Base-by-base conservation (phyloP, 2,797 vertebrate genomes). In the Otolemur crassicaudatus region DNA sequence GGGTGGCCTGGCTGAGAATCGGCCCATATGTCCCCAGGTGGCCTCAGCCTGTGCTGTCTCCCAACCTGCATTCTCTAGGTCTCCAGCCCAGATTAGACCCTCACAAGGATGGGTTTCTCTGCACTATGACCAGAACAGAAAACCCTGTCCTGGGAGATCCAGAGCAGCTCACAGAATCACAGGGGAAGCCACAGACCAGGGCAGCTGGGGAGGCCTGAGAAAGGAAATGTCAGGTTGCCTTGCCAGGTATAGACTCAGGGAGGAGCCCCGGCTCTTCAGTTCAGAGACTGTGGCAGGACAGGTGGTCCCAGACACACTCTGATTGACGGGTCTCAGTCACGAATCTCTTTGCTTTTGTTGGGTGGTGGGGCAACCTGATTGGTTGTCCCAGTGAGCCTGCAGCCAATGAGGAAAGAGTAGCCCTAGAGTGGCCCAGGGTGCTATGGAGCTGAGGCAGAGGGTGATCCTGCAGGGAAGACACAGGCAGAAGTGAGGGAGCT, bases 1-100 rank as follows among this genome's bases (percentile, higher is more conserved):
- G 87, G 19, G 25, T n/a, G 1, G 12, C 17, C 14, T 0, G 12
- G 49, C 0, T 0, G 40, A 4, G 17, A 10, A 7, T 5, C 11
- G 7, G 4, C 25, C n/a, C 27, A 0, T 8, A 10, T 7, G 6
- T 11, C 56, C 1, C 1, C 60, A 0, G 13, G 17, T 0, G 6
- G 2, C 43, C 89, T 23, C 40, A 20, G 10, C 60, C 43, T 84
- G 27, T 29, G 37, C 19, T 5, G 3, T 46, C 61, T 63, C 22
- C 11, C 27, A 1, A 14, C 14, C 40, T 23, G 43, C 25, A 9
- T n/a, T 67, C 82, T 5, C n/a, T 10, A 22, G n/a, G 49, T 65
- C 83, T 53, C 12, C 43, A 29, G 34, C 60, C 3, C 60, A 61
- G 60, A 53, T 34, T 81, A 3, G 22, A 37, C 34, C 70, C 70